phyloP scores from a whole-genome alignment of 2,113 vertebrate species.

The Hippocampus zosterae region DNA sequence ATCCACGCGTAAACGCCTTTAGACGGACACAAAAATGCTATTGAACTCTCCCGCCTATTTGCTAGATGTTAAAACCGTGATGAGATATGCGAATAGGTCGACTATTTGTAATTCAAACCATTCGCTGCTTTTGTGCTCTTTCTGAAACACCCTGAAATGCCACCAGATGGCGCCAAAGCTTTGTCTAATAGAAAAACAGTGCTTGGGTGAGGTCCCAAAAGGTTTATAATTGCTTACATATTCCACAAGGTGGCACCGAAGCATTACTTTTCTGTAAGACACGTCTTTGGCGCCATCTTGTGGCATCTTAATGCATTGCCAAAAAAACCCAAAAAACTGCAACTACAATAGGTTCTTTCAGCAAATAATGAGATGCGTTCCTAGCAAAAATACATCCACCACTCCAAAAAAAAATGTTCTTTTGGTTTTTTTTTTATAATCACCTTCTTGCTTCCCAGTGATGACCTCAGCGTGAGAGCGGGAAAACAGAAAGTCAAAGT shows the following conservation, averaged over 20 bases:
- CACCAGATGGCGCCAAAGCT: not conserved
- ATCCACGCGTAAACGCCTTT: constrained; percentile 93
- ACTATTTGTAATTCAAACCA: not conserved
- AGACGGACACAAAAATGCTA: not conserved
- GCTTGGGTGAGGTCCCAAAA: too few relatives aligned
- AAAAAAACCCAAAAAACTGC: not conserved
- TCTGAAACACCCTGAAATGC: not conserved
- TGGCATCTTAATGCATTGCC: too few relatives aligned
- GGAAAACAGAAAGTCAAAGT: constrained; percentile 95
- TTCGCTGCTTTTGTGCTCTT: not conserved
- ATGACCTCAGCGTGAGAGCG: constrained; percentile 96
- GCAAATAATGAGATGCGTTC: too few relatives aligned
- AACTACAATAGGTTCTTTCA: too few relatives aligned
- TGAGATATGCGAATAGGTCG: too few relatives aligned
- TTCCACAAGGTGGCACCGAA: not conserved
- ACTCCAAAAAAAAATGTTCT: too few relatives aligned
- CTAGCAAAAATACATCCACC: too few relatives aligned
- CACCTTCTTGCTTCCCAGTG: constrained; percentile 98
- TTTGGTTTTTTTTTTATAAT: not conserved
- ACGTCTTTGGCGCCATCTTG: not conserved
- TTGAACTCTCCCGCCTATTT: not conserved
- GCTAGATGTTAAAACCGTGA: not conserved
- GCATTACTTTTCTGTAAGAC: not conserved
- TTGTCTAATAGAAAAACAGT: too few relatives aligned
- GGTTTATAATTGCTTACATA: too few relatives aligned